Evolutionary conservation across 2,888 invertebrate species (phyloP).

Genomic region (Drosophila ustulata): DNA sequence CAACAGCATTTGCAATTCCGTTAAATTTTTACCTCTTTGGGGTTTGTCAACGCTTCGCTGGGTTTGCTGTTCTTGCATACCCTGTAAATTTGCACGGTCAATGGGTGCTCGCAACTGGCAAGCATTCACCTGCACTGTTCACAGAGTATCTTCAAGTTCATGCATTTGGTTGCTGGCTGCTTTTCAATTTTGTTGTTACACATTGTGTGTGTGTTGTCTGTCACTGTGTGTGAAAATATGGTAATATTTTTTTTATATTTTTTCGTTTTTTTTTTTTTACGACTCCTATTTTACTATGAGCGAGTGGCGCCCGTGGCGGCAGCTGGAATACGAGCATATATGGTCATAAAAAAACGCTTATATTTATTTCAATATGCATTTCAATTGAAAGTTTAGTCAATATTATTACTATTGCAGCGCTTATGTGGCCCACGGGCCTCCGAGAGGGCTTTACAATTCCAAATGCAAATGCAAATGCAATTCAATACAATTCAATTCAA

Average conservation of each 20-base stretch:
- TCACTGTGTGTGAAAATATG: slow-evolving; percentile 46
- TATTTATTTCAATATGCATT: slow-evolving; percentile 51
- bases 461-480: slow-evolving; percentile 23
- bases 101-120: not conserved
- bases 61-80: slow-evolving; percentile 25
- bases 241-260: slow-evolving; percentile 40
- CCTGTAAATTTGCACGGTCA: slow-evolving; percentile 10
- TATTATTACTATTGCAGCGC: slow-evolving; percentile 39
- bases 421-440: slow-evolving; percentile 12
- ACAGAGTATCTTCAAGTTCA: not conserved
- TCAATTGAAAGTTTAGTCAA: slow-evolving; percentile 49
- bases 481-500: slow-evolving; percentile 27
- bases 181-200: slow-evolving; percentile 34
- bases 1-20: slow-evolving; percentile 78
- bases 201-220: slow-evolving; percentile 24
- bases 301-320: slow-evolving; percentile 9
- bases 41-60: slow-evolving; percentile 50
- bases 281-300: slow-evolving; percentile 11
- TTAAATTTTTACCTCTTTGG: slow-evolving; percentile 74
- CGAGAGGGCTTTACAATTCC: slow-evolving; percentile 5
- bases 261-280: not conserved
- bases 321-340: slow-evolving; percentile 15
- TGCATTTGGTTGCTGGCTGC: not conserved
- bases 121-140: not conserved
- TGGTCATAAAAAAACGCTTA: slow-evolving; percentile 27